Evolutionary conservation across 2,888 invertebrate species (phyloP), one percentile per base, ranked within the genome.

Genomic region (Cryptocheilus praepositus): DNA sequence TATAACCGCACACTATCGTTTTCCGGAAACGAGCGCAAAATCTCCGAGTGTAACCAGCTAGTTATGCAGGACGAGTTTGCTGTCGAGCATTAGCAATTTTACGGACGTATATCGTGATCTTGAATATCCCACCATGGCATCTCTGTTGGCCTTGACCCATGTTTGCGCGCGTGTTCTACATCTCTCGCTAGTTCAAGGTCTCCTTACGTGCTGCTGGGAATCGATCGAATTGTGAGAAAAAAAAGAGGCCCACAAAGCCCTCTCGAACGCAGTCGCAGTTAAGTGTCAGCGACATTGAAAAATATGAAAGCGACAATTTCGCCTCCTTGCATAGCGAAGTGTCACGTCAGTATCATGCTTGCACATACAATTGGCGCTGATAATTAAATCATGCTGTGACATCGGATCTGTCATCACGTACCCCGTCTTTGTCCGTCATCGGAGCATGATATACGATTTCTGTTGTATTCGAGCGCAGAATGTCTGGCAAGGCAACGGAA

Each of bases 141-240:
- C 60, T 22, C 65, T 60, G 65, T 65, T 36, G 36, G 4, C 36
- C 36, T 11, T 36, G 36, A 36, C 36, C 36, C 36, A 36, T 60
- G 18, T 19, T 63, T 52, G 28, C 59, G 60, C 8, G 51, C 43
- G 49, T 60, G 67, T 55, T 60, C 64, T 18, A 73, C 49, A 71
- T 68, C 61, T 68, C 61, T 11, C 56, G 44, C 43, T 64, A 71
- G 72, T 73, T 71, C 68, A 71, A 71, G 72, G 61, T 59, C 63
- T 25, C 16, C 3, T n/a, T 36, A 36, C 36, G 36, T 36, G 11
- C 16, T 19, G 15, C n/a, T 18, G 54, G 8, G 49, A 62, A 64
- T 64, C 61, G 58, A 67, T 64, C 49, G 45, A 51, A 65, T 54
- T 36, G 44, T 4, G 44, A 19, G 53, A 36, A 58, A 19, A 52